Evolutionary conservation across 2,797 vertebrate species (phyloP), one percentile per base, ranked within the genome.

Genomic region (Rhinella marina): DNA sequence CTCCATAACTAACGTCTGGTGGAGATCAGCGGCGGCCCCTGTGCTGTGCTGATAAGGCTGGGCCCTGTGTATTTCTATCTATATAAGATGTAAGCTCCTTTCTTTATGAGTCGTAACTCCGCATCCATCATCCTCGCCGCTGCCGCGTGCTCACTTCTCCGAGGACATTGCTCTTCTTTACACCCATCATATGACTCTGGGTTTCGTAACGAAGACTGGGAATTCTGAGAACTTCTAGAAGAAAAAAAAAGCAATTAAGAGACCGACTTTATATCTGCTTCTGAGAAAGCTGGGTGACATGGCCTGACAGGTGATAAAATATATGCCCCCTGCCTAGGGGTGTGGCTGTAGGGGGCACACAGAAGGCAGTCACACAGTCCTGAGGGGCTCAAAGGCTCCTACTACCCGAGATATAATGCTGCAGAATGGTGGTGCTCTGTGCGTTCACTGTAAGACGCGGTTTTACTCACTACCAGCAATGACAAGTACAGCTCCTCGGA

Each of bases 81-180:
- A n/a, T 48, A 64, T 11, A n/a, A 23, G 41, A 13, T 14, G 57
- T 78, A 50, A 59, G 32, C 41, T 23, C 48, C 16, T 23, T 56
- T 72, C 52, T 64, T 10, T 27, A 52, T 16, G 5, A 56, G 16
- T 5, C 3, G 17, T n/a, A 27, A 9, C 12, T 12, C 27, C 6
- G n/a, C 62, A 82, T 82, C 81, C n/a, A 82, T 82, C 81, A 68
- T 66, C n/a, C 13, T 11, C 27, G 41, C 72, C 21, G 21, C 19
- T 17, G 14, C 68, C 29, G 13, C 64, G 13, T 10, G 10, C 70
- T 2, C 16, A 19, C 19, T 21, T 48, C 29, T 72, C 64, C 64
- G 16, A 25, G 62, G 23, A 64, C 23, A 64, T 64, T 64, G 14
- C 29, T 68, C n/a, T 32, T 16, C 68, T 3, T 10, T 12, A 25